Base-by-base conservation (phyloP, 2,888 invertebrate species). In the Hartigia nigra region DNA sequence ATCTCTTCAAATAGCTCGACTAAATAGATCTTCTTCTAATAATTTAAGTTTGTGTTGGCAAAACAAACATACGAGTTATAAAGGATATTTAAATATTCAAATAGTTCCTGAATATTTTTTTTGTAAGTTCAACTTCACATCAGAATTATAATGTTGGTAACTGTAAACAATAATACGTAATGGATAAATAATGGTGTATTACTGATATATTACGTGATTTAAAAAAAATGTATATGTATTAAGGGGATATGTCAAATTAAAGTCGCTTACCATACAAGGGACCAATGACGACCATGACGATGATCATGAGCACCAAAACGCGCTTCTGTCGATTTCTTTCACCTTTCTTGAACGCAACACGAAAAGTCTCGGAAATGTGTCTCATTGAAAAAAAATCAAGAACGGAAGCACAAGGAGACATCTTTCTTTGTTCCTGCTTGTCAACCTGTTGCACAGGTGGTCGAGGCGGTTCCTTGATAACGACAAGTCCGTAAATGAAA, bases 211-310 rank as follows among this genome's bases (percentile, higher is more conserved):
- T 34, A 34, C 34, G 14, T 2, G 23, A 55, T 55, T 14, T 55
- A 23, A 23, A 0, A 55, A 5, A 23, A 23, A 23, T 23, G 5
- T 55, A 55, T 14, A 55, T 23, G 23, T 55, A 23, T 9, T 55
- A 23, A 55, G 23, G 55, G 2, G 0, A 23, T 23, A 34, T 34
- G 34, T 34, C 34, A 55, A 14, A 31, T 32, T 3, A 72, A 72
- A 72, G 12, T 72, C 31, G 31, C 94, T 94, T 91, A 96, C 97
- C 97, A 88, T 96, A 96, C 92, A 97, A 94, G 0, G 97, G 97
- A 77, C 97, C 97, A 86, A 97, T 96, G 82, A 97, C 96, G 72
- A 96, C 96, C 93, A 96, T 96, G 31, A 96, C 94, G 34, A 96
- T 96, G 79, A 96, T 92, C 93, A 97, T 96, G 37, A 97, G 93